These are phyloP conservation scores for Epizoanthus ramosus DNA, from an alignment of 92 coral and sea anemone genomes.

Conservation along the genomic window DNA sequence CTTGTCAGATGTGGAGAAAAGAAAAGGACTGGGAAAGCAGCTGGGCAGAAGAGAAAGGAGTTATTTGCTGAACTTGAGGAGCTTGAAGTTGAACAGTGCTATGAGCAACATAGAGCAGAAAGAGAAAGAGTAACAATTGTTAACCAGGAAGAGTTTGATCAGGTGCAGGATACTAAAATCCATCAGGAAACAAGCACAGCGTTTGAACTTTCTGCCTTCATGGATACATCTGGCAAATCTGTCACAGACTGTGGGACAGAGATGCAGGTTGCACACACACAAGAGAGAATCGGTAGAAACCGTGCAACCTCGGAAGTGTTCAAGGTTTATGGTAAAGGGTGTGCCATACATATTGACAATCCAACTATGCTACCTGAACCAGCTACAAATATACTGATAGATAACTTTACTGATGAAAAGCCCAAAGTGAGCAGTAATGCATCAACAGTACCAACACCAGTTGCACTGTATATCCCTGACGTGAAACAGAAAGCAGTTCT, in stretches of 20 bases:
- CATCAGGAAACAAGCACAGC: neutral
- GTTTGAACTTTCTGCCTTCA: slow-evolving; percentile 4
- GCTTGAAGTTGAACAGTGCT: neutral
- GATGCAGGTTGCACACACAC: neutral
- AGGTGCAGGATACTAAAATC: neutral
- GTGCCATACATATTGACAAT: neutral
- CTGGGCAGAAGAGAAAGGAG: slow-evolving; percentile 23
- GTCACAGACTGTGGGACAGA: neutral
- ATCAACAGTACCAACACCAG: neutral
- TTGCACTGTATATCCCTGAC: neutral
- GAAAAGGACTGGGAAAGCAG: slow-evolving; percentile 17
- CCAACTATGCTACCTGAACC: neutral
- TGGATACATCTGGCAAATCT: neutral
- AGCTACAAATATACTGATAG: neutral
- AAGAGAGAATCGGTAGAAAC: neutral
- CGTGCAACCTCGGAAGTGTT: slow-evolving; percentile 17
- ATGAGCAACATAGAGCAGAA: neutral
- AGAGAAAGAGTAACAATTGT: neutral
- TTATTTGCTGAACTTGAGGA: neutral
- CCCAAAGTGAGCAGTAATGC: neutral
- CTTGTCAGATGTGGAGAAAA: slow-evolving; percentile 26
- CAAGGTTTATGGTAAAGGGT: slow-evolving; percentile 25
- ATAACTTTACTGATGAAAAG: neutral
- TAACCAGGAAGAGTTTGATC: slow-evolving; percentile 11
- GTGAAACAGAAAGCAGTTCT: slow-evolving; percentile 10